Evolutionary conservation across 2,888 invertebrate genomes (phyloP).

Genomic region (Andrena bicolor): DNA sequence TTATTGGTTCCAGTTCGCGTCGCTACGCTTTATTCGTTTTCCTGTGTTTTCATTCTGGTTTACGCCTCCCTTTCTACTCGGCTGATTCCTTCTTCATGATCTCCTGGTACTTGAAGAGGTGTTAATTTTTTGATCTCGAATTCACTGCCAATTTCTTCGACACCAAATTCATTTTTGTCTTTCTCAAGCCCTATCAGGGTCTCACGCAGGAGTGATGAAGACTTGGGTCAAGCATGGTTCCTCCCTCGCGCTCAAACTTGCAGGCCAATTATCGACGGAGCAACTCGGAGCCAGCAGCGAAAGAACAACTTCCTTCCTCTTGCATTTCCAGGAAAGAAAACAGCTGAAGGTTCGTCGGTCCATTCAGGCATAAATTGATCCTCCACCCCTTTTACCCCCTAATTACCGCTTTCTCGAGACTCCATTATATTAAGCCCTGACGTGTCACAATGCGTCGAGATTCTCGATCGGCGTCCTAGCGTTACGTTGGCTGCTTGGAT

Average conservation of each 20-base stretch:
- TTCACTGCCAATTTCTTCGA: conserved; percentile 42
- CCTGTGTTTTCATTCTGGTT: conserved; percentile 10
- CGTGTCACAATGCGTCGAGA: conserved; percentile 64
- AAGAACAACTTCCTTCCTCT: conserved; percentile 48
- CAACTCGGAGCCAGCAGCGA: neutral
- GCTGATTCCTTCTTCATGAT: conserved; percentile 28
- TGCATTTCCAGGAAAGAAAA: conserved; percentile 47
- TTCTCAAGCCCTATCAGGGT: too few species aligned
- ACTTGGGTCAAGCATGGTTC: too few species aligned
- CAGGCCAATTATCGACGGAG: neutral
- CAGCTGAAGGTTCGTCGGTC: conserved; percentile 57
- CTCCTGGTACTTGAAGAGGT: conserved; percentile 30
- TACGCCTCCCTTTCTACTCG: neutral
- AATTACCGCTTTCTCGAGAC: conserved; percentile 71
- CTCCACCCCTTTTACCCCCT: conserved; percentile 66
- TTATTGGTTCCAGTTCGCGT: conserved; percentile 61
- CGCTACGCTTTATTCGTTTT: conserved; percentile 50
- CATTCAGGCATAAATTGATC: conserved; percentile 64
- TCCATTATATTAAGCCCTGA: conserved; percentile 69
- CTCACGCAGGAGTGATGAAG: too few species aligned
- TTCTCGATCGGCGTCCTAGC: conserved; percentile 48
- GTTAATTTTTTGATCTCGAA: conserved; percentile 49
- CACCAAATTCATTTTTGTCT: conserved; percentile 42
- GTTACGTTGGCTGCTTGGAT: conserved; percentile 33
- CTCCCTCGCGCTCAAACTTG: too few species aligned